Evolutionary conservation across 2,113 vertebrate species (phyloP).

Genomic region (Atlantisia rogersi): DNA sequence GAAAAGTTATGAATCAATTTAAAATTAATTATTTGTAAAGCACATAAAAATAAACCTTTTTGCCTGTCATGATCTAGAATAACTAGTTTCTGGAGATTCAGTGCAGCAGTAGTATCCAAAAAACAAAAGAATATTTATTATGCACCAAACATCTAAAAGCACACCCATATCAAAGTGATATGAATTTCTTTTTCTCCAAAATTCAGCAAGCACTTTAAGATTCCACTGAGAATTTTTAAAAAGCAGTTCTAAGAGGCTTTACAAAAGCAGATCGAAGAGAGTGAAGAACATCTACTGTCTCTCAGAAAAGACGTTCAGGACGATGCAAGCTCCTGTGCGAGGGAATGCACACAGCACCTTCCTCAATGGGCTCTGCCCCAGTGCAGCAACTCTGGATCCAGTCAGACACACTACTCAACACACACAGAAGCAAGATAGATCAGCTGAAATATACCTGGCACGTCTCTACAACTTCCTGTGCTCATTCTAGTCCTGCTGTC

Average conservation of each 20-base stretch:
- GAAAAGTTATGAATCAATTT: not conserved
- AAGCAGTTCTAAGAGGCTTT: not conserved
- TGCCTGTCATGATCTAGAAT: not conserved
- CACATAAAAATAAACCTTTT: not conserved
- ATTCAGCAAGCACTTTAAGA: not conserved
- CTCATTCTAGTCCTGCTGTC: not conserved
- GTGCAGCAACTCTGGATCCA: not conserved
- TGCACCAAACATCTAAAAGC: not conserved
- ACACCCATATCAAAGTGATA: not conserved
- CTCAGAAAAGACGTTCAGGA: not conserved
- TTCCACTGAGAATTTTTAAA: not conserved
- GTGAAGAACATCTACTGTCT: not conserved
- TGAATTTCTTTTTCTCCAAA: not conserved
- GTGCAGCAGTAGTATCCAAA: not conserved
- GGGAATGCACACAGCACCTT: not conserved
- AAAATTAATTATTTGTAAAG: not conserved
- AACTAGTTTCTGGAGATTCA: not conserved
- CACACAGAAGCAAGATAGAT: not conserved
- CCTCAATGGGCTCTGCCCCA: not conserved
- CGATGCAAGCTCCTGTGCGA: not conserved
- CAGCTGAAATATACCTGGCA: not conserved
- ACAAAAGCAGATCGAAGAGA: not conserved
- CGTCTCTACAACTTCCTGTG: fast-evolving
- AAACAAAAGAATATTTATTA: not conserved
- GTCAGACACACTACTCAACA: not conserved